Evolutionary conservation across 2,888 invertebrate species (phyloP), one percentile per base, ranked within the genome.

Genomic region (Furcula furcula): DNA sequence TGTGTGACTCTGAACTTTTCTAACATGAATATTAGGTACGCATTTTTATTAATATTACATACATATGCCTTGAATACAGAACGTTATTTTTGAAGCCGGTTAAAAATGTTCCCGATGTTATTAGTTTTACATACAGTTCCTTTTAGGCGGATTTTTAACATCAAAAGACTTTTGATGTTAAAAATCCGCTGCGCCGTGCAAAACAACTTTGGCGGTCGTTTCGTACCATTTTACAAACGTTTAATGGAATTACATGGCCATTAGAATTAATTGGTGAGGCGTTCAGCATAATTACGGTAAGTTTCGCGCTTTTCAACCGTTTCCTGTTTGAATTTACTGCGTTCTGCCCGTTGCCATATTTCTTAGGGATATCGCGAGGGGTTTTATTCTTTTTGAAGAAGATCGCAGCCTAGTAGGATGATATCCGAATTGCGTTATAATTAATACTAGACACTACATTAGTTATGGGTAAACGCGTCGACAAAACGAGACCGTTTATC

Each of bases 231-330:
- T 38, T 28, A 12, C 7, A 36, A 27, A 32, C 7, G 37, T 50
- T 45, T 12, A n/a, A 18, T 0, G 26, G 20, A 20, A 54, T 45
- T 40, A 45, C 34, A 10, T 11, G 15, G 4, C 29, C 26, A 31
- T 52, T 51, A 10, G 0, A 42, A 37, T 46, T 55, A 46, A 52
- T 36, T 51, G 26, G 16, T n/a, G 10, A 29, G 11, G 25, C 36
- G 35, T 51, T 11, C 15, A 12, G 39, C 9, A 40, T 41, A 50
- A 55, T 54, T 36, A 40, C 10, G 15, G 20, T 18, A 23, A 38
- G 49, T 34, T 34, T 21, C 3, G 34, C 19, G 20, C 20, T 19
- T 23, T 20, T 32, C 18, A 35, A 30, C n/a, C 16, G 29, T 9
- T 7, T 3, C 2, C 20, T 20, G n/a, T 18, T 20, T 20, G n/a